Percentiles rank a stretch among this genome's conserved stretches.
phyloP scores from a whole-genome alignment of 2,113 vertebrate genomes.

The Shinisaurus crocodilurus region DNA sequence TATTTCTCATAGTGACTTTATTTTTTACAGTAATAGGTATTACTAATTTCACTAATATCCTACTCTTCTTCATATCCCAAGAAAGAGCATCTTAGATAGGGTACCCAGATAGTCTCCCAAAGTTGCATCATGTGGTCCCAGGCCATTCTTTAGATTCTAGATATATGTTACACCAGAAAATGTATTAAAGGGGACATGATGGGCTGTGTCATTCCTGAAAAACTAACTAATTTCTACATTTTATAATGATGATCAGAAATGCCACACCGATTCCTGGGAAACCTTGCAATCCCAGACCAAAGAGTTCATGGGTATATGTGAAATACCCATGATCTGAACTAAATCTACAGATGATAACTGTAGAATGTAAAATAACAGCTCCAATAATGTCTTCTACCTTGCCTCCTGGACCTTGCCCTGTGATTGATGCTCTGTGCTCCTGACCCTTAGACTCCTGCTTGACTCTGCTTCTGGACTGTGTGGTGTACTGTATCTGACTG shows the following conservation, averaged over 20 bases:
- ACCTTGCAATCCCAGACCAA: conserved; percentile 9
- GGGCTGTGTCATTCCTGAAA: not conserved
- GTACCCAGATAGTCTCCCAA: not conserved
- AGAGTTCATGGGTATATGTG: not conserved
- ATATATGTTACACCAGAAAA: too few relatives aligned
- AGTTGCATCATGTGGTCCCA: conserved; percentile 17
- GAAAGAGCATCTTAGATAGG: not conserved
- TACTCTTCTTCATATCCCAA: too few relatives aligned
- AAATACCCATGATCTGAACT: not conserved
- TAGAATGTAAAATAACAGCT: not conserved
- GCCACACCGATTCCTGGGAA: conserved; percentile 3
- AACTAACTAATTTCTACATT: not conserved
- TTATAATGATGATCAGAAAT: conserved; percentile 15
- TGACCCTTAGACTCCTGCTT: too few relatives aligned
- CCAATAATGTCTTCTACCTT: too few relatives aligned
- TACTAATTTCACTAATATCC: not conserved
- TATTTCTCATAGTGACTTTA: too few relatives aligned
- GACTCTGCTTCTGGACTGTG: too few relatives aligned
- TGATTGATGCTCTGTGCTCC: too few relatives aligned
- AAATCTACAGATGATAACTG: not conserved
- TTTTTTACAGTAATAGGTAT: not conserved
- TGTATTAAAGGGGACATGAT: conserved; percentile 6
- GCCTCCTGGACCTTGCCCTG: too few relatives aligned
- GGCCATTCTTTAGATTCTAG: conserved; percentile 19
- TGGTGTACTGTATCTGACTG: too few relatives aligned